A percentile compares a stretch with the other conserved stretches of the same genome.
Conservation (phyloP, 2,888 invertebrate genomes). For the Drosophila falleni region DNA sequence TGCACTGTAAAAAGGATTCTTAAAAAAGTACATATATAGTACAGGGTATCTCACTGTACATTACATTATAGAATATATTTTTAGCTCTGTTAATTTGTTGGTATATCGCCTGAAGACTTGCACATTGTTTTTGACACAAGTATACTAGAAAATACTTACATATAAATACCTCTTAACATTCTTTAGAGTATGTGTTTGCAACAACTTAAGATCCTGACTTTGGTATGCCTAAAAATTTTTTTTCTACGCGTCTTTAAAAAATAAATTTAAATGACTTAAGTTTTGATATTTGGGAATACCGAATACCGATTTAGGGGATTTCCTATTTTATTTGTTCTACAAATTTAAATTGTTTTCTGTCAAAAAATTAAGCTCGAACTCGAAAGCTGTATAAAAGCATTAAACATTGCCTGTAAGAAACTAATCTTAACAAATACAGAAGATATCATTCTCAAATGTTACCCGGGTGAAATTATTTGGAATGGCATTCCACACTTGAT, state of each 20-base stretch:
- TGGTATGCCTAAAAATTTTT: not conserved
- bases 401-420: not conserved
- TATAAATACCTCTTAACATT: not conserved
- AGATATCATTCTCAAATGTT: not conserved
- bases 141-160: not conserved
- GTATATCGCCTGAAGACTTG: not conserved
- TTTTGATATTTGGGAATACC: not conserved
- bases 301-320: not conserved
- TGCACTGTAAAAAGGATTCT: not conserved
- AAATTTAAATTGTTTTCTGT: not conserved
- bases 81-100: not conserved
- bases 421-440: too few relatives aligned
- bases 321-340: not conserved
- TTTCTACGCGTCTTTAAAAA: not conserved
- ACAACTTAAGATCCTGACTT: not conserved
- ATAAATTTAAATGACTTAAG: not conserved
- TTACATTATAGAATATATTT: not conserved
- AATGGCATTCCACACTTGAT: not conserved
- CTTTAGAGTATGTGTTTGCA: not conserved
- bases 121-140: conserved; percentile 4
- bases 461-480: not conserved
- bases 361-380: not conserved
- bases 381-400: not conserved
- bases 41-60: conserved; percentile 1
- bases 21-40: not conserved